These are phyloP conservation scores for Goniozus legneri DNA, from an alignment of 1,140 invertebrate species.

Conservation along the genomic window DNA sequence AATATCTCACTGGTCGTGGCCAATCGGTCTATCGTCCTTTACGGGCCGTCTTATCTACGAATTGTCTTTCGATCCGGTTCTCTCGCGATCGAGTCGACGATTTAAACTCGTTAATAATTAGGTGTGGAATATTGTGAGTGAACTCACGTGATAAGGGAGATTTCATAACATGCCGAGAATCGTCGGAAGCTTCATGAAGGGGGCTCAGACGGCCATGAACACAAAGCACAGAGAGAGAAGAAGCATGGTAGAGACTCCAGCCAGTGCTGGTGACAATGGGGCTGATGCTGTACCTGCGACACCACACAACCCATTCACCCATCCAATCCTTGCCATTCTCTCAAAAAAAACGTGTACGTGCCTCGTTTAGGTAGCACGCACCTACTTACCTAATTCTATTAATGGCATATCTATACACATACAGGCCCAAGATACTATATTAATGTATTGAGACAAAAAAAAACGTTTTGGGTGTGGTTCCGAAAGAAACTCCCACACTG, in stretches of 20 bases:
- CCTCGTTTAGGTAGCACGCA: conserved; percentile 16
- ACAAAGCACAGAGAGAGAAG: conserved; percentile 58
- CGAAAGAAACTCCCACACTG: too few species aligned
- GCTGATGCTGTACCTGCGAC: conserved; percentile 54
- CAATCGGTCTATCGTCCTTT: too few species aligned
- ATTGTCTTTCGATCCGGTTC: too few species aligned
- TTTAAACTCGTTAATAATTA: too few species aligned
- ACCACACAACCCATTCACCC: conserved; percentile 51
- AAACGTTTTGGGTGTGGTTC: too few species aligned
- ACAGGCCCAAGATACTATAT: too few species aligned
- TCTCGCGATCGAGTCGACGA: too few species aligned
- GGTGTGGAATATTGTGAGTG: conserved; percentile 45
- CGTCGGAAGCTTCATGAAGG: conserved; percentile 48
- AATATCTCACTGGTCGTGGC: too few species aligned
- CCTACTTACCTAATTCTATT: conserved; percentile 32
- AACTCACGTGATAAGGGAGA: conserved; percentile 53
- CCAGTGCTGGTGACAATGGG: conserved; percentile 47
- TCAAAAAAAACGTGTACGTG: conserved; percentile 25
- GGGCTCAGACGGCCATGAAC: conserved; percentile 56
- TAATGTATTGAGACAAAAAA: too few species aligned
- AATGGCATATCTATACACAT: conserved; percentile 12
- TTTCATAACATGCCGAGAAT: conserved; percentile 51
- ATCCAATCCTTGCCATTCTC: conserved; percentile 36
- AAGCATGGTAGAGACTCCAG: conserved; percentile 53
- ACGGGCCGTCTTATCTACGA: too few species aligned